phyloP scores from a whole-genome alignment of 2,888 invertebrate species.

The Chouioia cunea region DNA sequence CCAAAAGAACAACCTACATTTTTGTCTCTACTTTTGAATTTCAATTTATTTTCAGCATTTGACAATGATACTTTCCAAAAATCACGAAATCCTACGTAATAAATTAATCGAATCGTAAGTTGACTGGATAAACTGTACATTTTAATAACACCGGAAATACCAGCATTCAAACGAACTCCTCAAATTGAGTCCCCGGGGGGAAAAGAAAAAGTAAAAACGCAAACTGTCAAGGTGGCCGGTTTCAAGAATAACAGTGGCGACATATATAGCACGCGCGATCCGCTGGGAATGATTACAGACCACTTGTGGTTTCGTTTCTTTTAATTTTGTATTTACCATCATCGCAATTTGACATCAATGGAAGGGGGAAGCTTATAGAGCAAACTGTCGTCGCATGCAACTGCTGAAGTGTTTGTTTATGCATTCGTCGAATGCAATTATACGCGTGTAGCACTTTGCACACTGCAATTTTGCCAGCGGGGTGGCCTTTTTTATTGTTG shows the following conservation, averaged over 20 bases:
- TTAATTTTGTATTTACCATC: slow-evolving; percentile 14
- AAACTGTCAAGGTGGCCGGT: not conserved
- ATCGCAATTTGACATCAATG: not conserved
- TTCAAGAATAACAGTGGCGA: not conserved
- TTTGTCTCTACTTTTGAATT: too few relatives aligned
- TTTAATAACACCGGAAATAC: not conserved
- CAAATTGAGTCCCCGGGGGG: too few relatives aligned
- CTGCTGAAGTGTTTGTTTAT: slow-evolving; percentile 47
- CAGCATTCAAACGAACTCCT: not conserved
- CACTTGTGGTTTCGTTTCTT: slow-evolving; percentile 15
- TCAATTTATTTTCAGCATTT: too few relatives aligned
- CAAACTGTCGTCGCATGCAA: slow-evolving; percentile 31
- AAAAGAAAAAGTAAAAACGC: slow-evolving; percentile 8
- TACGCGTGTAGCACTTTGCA: slow-evolving; percentile 15
- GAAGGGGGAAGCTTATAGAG: too few relatives aligned
- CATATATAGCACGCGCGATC: not conserved
- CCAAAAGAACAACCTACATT: too few relatives aligned
- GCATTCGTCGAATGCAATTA: slow-evolving; percentile 44
- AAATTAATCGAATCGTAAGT: too few relatives aligned
- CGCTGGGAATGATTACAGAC: not conserved
- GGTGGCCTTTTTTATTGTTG: slow-evolving; percentile 31
- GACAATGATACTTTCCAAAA: too few relatives aligned
- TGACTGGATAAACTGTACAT: not conserved
- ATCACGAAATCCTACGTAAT: too few relatives aligned
- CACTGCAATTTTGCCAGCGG: slow-evolving; percentile 29